Conservation (phyloP, 2,797 vertebrate species). For the Cyclura pinguis region DNA sequence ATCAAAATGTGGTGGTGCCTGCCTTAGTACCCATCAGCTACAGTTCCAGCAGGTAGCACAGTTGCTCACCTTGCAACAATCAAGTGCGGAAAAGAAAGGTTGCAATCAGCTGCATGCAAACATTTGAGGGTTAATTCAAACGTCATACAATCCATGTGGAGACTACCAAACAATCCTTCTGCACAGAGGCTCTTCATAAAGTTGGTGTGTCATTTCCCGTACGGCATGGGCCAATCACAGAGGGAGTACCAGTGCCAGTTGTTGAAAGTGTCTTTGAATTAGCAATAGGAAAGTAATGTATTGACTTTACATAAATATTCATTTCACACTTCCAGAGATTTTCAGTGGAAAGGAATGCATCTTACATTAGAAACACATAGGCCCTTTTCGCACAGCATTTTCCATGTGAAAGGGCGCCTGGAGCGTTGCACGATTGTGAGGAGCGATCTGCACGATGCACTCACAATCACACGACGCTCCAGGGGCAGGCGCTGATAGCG, state of each 20-base stretch:
- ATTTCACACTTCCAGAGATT: neutral
- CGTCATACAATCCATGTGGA: neutral
- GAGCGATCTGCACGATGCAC: too few species aligned
- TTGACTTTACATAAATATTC: neutral
- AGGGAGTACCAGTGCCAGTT: neutral
- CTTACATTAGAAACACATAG: neutral
- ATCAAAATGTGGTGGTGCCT: slow-evolving; percentile 67
- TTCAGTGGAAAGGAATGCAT: neutral
- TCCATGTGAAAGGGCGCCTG: too few species aligned
- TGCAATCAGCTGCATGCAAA: neutral
- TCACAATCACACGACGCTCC: too few species aligned
- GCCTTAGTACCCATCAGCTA: slow-evolving; percentile 63
- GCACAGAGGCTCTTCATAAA: neutral
- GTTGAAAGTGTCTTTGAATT: neutral
- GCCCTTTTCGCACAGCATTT: too few species aligned
- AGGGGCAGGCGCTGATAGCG: too few species aligned
- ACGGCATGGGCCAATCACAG: neutral
- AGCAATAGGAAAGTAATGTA: neutral
- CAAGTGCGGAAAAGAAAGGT: neutral
- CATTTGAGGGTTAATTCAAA: slow-evolving; percentile 37
- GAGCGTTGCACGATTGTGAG: too few species aligned
- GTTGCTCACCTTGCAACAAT: slow-evolving; percentile 33
- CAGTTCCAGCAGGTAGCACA: slow-evolving; percentile 56
- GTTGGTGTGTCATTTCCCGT: neutral
- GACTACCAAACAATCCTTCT: neutral